Base-by-base conservation (phyloP, 1,140 invertebrate species). In the Formica exsecta region DNA sequence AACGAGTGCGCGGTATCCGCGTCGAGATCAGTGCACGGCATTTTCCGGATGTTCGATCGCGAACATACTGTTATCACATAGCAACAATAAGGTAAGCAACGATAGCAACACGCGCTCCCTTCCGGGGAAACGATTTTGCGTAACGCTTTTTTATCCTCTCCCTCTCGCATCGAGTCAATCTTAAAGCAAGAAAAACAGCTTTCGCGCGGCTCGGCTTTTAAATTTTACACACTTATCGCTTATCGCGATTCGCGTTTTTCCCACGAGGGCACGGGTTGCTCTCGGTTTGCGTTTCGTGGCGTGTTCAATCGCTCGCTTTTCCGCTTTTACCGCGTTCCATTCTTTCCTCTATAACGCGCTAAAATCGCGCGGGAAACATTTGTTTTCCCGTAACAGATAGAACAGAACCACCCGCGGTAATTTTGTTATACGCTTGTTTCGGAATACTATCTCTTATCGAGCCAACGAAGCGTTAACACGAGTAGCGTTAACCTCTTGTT, bases 221-320 rank as follows among this genome's bases (percentile, higher is more conserved):
- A 77, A 74, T 83, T 90, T 90, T 84, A 87, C 29, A 87, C 29
- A 76, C 73, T 84, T 74, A 90, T 87, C 74, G 74, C 36, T 38
- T 32, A 32, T 8, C 38, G 61, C 25, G 59, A 64, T 41, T 79
- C 76, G 59, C 19, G 19, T 22, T 7, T 13, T 38, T 29, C 4
- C 29, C 32, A 36, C 44, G 71, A 89, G 71, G 80, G 61, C 62
- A 25, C 25, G 32, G 38, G 8, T 13, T 57, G 57, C 59, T 13
- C 13, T 66, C 36, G 44, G 41, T 41, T 65, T 38, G 32, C 32
- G 41, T 89, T 89, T 77, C 62, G 36, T 59, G 62, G 38, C 44
- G 77, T 22, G 62, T 16, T 59, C n/a, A 25, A 70, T 51, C 25
- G 54, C 29, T n/a, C 29, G 25, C 25, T 19, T 36, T 29, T 76